phyloP scores from a whole-genome alignment of 2,113 vertebrate genomes.

The Apteryx owenii region DNA sequence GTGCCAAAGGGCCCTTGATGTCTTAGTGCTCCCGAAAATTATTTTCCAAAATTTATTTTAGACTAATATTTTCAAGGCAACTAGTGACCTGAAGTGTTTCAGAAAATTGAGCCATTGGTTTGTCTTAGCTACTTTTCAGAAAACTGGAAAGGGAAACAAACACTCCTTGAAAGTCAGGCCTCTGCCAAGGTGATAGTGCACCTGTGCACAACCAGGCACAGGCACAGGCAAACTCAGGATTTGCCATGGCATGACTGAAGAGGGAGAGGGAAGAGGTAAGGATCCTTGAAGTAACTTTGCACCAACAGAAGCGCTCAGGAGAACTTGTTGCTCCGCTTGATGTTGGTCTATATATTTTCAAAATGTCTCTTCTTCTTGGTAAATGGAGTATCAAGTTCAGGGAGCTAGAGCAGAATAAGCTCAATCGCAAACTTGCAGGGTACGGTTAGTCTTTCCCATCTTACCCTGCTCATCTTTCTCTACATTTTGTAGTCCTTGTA shows the following conservation, averaged over 20 bases:
- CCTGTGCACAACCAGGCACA: not conserved
- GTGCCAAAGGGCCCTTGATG: not conserved
- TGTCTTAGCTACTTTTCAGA: not conserved
- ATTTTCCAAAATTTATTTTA: not conserved
- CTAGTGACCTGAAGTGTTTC: not conserved
- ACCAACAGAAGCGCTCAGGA: not conserved
- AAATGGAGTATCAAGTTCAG: not conserved
- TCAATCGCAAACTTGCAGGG: not conserved
- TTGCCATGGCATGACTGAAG: not conserved
- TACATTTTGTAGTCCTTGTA: not conserved
- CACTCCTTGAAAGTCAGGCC: not conserved
- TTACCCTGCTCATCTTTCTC: not conserved
- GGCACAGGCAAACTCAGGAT: not conserved
- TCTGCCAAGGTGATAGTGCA: not conserved
- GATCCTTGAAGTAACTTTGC: not conserved
- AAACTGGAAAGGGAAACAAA: not conserved
- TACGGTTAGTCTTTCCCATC: not conserved
- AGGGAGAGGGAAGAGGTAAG: not conserved
- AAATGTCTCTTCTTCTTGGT: not conserved
- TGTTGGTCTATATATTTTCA: not conserved
- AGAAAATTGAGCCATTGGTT: not conserved
- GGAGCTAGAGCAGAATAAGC: not conserved
- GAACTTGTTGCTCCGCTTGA: not conserved
- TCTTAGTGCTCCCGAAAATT: not conserved
- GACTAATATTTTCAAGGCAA: not conserved